Conservation (phyloP, 2,113 vertebrate genomes). For the Gracilinanus agilis region DNA sequence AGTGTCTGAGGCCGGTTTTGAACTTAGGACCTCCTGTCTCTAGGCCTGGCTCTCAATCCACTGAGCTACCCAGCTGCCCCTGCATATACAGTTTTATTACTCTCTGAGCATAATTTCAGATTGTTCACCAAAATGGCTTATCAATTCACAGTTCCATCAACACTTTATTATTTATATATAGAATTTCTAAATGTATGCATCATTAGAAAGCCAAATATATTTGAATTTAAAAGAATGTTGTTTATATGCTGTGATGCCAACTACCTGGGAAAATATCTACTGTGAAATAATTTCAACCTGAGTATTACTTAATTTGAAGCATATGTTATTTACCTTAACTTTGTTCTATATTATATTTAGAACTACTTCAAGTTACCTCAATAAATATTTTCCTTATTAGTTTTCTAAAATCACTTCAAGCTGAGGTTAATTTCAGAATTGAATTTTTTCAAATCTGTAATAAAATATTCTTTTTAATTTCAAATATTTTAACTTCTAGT, state of each 20-base stretch:
- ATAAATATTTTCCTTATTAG: neutral
- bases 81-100: too few species aligned
- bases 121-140: too few species aligned
- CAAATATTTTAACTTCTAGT: neutral
- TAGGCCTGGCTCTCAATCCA: too few species aligned
- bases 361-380: neutral
- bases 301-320: too few species aligned
- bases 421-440: neutral
- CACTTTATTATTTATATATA: neutral
- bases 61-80: too few species aligned
- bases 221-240: neutral
- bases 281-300: neutral
- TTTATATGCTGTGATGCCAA: neutral
- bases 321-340: neutral
- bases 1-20: too few species aligned
- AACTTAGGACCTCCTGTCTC: too few species aligned
- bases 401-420: neutral
- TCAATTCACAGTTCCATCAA: too few species aligned
- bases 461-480: neutral
- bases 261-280: neutral
- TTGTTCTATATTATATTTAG: neutral
- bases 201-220: neutral
- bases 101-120: too few species aligned
- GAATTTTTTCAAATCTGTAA: neutral
- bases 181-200: neutral